phyloP scores from a whole-genome alignment of 1,140 invertebrate species.

The Drosophila tropicalis region DNA sequence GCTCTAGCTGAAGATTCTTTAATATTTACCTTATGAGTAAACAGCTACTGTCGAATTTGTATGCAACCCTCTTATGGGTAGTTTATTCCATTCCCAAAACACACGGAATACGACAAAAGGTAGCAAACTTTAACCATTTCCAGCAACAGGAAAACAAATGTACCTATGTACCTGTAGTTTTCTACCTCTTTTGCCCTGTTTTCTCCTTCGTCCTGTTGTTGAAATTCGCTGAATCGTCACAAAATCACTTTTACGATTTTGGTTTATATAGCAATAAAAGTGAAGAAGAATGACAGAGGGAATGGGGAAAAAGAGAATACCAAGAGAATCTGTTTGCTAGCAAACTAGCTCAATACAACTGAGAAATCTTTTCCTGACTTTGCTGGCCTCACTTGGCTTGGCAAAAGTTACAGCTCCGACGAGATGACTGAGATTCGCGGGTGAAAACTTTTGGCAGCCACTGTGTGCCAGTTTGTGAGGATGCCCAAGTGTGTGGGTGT shows the following conservation, averaged over 20 bases:
- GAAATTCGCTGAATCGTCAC: constrained; percentile 75
- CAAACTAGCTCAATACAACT: constrained; percentile 75
- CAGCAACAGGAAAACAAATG: constrained; percentile 25
- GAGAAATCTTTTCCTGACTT: constrained; percentile 61
- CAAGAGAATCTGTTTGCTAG: constrained; percentile 27
- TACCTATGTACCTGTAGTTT: constrained; percentile 19
- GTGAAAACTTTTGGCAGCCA: constrained; percentile 64
- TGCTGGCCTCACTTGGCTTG: constrained; percentile 7
- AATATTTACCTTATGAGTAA: constrained; percentile 17
- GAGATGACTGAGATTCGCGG: constrained; percentile 50
- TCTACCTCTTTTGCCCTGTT: constrained; percentile 32
- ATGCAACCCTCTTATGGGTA: constrained; percentile 34
- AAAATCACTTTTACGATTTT: constrained; percentile 81
- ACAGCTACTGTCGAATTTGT: constrained; percentile 21
- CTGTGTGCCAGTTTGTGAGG: constrained; percentile 13
- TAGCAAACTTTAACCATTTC: constrained; percentile 16
- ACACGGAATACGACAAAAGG: background rate
- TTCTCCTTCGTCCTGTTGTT: background rate
- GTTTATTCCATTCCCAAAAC: constrained; percentile 14
- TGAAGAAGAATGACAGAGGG: constrained; percentile 27
- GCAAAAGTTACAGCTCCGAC: constrained; percentile 19
- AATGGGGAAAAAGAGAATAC: background rate
- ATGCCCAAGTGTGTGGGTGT: constrained; percentile 7
- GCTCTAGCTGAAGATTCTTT: background rate
- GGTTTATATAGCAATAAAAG: constrained; percentile 63